A percentile compares a stretch with the other conserved stretches of the same genome.
These are phyloP conservation scores for Coptodon bakossiorum DNA, from an alignment of 2,113 vertebrate genomes.

Conservation along the genomic window DNA sequence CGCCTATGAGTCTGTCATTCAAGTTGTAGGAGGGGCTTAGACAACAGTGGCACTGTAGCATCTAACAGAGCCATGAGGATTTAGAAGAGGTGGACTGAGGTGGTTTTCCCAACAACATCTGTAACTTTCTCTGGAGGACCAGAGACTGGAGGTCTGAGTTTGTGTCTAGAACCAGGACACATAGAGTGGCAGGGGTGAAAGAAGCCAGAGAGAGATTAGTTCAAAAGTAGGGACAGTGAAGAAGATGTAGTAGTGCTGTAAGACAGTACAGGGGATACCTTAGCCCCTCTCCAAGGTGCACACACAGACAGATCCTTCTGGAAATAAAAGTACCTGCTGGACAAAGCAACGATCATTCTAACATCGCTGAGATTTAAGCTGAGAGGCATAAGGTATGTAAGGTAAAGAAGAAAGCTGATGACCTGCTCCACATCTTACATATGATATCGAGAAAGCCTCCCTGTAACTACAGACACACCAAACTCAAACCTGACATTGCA, in stretches of 20 bases:
- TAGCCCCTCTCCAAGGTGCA: conserved; percentile 5
- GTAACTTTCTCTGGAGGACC: background rate
- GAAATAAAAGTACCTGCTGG: conserved; percentile 21
- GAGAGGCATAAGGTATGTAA: background rate
- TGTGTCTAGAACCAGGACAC: conserved; percentile 1
- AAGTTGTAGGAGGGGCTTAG: background rate
- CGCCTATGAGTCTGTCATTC: conserved; percentile 14
- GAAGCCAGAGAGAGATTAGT: background rate
- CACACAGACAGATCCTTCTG: conserved; percentile 26
- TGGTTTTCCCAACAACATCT: background rate
- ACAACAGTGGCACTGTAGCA: background rate
- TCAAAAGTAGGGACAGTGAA: background rate
- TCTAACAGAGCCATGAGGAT: conserved; percentile 7
- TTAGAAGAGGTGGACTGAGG: background rate
- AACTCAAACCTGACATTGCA: background rate
- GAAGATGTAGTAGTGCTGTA: conserved; percentile 2
- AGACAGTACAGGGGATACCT: conserved; percentile 25
- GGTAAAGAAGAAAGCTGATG: background rate
- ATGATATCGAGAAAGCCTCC: background rate
- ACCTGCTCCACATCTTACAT: background rate
- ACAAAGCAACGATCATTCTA: conserved; percentile 26
- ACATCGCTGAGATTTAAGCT: background rate
- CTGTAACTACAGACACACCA: conserved; percentile 42
- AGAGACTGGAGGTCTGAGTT: background rate
- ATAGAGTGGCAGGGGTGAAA: background rate